phyloP scores from a whole-genome alignment of 2,888 invertebrate genomes.

The Drosophila mayaguana region DNA sequence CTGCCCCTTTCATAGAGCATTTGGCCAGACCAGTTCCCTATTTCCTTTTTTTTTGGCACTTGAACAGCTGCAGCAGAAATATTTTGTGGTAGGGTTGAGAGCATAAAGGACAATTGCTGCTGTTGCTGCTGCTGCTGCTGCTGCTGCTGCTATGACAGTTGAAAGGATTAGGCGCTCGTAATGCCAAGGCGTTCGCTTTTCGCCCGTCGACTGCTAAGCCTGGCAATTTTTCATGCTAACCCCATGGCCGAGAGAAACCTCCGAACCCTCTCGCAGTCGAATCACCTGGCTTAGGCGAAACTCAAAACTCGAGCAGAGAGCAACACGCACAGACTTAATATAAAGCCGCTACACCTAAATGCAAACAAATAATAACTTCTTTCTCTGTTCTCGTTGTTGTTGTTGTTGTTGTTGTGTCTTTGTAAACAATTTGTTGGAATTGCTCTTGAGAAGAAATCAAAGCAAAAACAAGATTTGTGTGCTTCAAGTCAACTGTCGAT shows the following conservation, averaged over 20 bases:
- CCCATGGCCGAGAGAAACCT: slow-evolving; percentile 20
- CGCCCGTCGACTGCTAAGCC: slow-evolving; percentile 41
- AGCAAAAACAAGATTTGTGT: slow-evolving; percentile 57
- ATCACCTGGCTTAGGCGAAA: slow-evolving; percentile 44
- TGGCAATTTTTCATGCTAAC: slow-evolving; percentile 62
- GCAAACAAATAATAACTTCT: slow-evolving; percentile 65
- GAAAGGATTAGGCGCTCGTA: slow-evolving; percentile 67
- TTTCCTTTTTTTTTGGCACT: neutral
- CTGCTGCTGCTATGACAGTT: slow-evolving; percentile 32
- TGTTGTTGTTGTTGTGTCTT: slow-evolving; percentile 7
- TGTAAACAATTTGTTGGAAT: slow-evolving; percentile 73
- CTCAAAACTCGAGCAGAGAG: slow-evolving; percentile 16
- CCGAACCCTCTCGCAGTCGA: slow-evolving; percentile 1
- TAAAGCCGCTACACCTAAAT: slow-evolving; percentile 60
- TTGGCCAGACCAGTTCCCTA: neutral
- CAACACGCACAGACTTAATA: slow-evolving; percentile 63
- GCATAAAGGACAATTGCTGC: slow-evolving; percentile 3
- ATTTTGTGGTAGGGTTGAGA: neutral
- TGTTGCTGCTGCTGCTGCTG: neutral
- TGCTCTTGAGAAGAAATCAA: slow-evolving; percentile 58
- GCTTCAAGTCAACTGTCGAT: slow-evolving; percentile 16
- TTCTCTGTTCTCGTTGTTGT: neutral
- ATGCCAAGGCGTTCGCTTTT: slow-evolving; percentile 45
- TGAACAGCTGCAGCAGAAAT: slow-evolving; percentile 39
- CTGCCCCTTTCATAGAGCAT: slow-evolving; percentile 3